phyloP scores from a whole-genome alignment of 1,140 invertebrate genomes.

The Diprion similis region DNA sequence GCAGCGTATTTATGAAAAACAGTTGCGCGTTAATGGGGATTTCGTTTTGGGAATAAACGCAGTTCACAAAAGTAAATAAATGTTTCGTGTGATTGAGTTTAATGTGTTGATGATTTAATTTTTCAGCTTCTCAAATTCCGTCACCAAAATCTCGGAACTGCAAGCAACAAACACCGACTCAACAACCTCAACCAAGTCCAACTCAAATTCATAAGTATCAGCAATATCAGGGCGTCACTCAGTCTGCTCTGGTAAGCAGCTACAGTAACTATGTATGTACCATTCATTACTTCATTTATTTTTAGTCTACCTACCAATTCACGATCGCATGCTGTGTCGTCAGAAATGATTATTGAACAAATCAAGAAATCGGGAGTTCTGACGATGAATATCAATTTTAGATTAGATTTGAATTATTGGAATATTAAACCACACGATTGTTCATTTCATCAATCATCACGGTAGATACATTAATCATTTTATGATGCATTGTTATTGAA shows the following conservation, averaged over 20 bases:
- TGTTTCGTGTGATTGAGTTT: neutral
- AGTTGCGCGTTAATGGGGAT: no score
- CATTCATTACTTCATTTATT: conserved; percentile 39
- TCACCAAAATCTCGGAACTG: conserved; percentile 63
- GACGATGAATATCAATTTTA: no score
- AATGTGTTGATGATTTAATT: neutral
- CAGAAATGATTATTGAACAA: no score
- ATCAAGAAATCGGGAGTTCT: no score
- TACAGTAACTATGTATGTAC: conserved; percentile 60
- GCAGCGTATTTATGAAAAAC: conserved; percentile 14
- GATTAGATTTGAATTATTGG: no score
- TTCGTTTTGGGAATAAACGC: no score
- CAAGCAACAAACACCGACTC: conserved; percentile 57
- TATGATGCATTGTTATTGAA: no score
- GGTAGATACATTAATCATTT: no score
- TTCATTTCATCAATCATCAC: no score
- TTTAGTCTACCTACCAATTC: conserved; percentile 17
- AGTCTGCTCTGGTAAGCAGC: conserved; percentile 62
- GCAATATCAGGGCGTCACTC: conserved; percentile 60
- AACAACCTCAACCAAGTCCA: conserved; percentile 65
- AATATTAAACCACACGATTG: no score
- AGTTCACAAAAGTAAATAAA: neutral
- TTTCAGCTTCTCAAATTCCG: conserved; percentile 60
- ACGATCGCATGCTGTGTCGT: neutral
- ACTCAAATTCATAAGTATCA: conserved; percentile 67